Base-by-base conservation (phyloP, 1,140 invertebrate species). In the Cherax quadricarinatus region DNA sequence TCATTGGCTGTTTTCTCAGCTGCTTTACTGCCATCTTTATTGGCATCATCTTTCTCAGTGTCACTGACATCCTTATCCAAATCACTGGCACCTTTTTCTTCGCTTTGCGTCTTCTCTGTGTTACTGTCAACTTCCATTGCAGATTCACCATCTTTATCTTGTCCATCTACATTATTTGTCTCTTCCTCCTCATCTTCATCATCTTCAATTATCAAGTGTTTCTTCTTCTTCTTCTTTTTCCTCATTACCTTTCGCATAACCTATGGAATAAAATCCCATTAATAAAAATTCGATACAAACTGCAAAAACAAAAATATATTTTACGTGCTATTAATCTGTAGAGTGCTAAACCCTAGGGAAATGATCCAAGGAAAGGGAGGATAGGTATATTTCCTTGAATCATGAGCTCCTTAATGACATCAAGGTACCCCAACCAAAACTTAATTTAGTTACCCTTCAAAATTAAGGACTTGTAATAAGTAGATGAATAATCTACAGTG, bases 171-270 rank as follows among this genome's bases (percentile, higher is more conserved):
- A 57, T 14, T 57, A 21, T 66, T 66, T 18, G 12, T 21, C 6
- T 92, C 93, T 41, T 93, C 91, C 6, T 93, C 93, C 53, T 93
- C 93, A 41, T 91, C 89, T 6, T 95, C 96, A 1, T 95, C 95
- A 49, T 96, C 95, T 92, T 96, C 94, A 6, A 96, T 96, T 12
- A 82, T 21, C 5, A 18, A 16, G 87, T 97, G 96, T 91, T 96
- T 96, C 94, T 97, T 96, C 1, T 96, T 96, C 96, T 18, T 87
- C 93, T 95, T 94, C 92, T 95, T 95, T 96, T 94, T 94, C 48
- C 96, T 95, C 92, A 96, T 96, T 70, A 96, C 96, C 88, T 97
- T 96, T 86, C 95, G 94, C 94, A 95, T 75, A 48, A 82, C 91
- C 93, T 94, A 18, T 2, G 41, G 66, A 53, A 84, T 24, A 84